phyloP scores from a whole-genome alignment of 1,140 invertebrate species.

The Holcopasites calliopsidis region DNA sequence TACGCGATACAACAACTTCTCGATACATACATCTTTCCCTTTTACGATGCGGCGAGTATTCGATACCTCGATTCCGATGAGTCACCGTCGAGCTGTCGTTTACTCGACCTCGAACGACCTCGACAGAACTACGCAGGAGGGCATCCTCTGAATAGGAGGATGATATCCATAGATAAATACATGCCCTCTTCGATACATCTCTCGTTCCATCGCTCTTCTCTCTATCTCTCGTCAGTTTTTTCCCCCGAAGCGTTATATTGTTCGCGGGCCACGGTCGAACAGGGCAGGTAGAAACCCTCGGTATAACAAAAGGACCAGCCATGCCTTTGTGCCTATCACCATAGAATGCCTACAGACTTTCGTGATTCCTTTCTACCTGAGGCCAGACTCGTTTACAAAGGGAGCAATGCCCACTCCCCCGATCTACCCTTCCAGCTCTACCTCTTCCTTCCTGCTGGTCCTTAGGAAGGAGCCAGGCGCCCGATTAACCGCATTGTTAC shows the following conservation, averaged over 20 bases:
- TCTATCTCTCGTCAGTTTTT: not conserved
- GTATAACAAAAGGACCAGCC: constrained; percentile 51
- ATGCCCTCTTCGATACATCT: not conserved
- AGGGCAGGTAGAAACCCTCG: constrained; percentile 52
- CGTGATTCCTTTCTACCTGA: constrained; percentile 54
- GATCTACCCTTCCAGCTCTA: not conserved
- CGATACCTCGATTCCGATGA: constrained; percentile 9
- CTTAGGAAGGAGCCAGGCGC: constrained; percentile 28
- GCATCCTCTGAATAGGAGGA: no score
- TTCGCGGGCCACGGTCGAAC: constrained; percentile 39
- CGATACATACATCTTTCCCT: not conserved
- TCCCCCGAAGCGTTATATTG: constrained; percentile 46
- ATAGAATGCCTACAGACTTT: constrained; percentile 57
- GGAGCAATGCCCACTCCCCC: constrained; percentile 44
- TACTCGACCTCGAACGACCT: constrained; percentile 49
- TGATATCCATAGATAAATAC: no score
- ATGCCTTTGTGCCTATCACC: constrained; percentile 56
- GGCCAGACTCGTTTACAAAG: constrained; percentile 29
- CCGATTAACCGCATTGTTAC: constrained; percentile 65
- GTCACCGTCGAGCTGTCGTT: not conserved
- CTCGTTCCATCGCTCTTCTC: not conserved
- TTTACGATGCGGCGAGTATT: not conserved
- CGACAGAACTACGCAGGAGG: not conserved
- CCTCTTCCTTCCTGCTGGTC: not conserved
- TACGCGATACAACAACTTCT: not conserved